phyloP scores from a whole-genome alignment of 2,888 invertebrate genomes.

The Chaitophorus viminalis region DNA sequence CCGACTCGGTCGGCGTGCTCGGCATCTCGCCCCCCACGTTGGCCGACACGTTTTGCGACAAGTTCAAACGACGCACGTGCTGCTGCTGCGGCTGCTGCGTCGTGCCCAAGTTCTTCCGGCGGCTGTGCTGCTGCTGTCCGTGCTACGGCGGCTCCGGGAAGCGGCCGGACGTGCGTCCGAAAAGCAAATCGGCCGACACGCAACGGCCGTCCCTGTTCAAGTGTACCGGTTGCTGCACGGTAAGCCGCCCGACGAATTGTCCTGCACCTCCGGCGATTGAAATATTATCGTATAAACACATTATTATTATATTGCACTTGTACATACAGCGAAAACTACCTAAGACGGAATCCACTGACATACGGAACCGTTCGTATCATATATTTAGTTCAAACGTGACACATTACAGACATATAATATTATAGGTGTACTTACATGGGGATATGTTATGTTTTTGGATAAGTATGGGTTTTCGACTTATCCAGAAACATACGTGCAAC shows the following conservation, averaged over 20 bases:
- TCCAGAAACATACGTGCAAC: no score
- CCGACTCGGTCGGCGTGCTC: conserved; percentile 28
- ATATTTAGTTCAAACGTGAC: no score
- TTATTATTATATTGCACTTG: no score
- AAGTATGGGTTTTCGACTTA: no score
- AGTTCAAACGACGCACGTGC: not conserved
- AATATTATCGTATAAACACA: no score
- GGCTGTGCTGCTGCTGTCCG: conserved; percentile 14
- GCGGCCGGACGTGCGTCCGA: not conserved
- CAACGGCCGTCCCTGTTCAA: conserved; percentile 24
- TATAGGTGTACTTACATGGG: no score
- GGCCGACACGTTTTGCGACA: not conserved
- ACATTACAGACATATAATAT: no score
- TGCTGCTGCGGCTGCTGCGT: conserved; percentile 6
- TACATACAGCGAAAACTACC: no score
- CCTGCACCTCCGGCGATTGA: no score
- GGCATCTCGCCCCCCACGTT: conserved; percentile 29
- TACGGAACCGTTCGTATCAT: no score
- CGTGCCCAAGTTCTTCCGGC: not conserved
- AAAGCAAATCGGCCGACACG: not conserved
- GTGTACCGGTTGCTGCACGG: conserved; percentile 47
- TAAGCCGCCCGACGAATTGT: not conserved
- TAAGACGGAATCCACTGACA: no score
- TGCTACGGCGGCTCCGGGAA: not conserved
- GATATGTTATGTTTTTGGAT: no score